Evolutionary conservation across 2,113 vertebrate species (phyloP).

Genomic region (Dasyornis broadbenti): DNA sequence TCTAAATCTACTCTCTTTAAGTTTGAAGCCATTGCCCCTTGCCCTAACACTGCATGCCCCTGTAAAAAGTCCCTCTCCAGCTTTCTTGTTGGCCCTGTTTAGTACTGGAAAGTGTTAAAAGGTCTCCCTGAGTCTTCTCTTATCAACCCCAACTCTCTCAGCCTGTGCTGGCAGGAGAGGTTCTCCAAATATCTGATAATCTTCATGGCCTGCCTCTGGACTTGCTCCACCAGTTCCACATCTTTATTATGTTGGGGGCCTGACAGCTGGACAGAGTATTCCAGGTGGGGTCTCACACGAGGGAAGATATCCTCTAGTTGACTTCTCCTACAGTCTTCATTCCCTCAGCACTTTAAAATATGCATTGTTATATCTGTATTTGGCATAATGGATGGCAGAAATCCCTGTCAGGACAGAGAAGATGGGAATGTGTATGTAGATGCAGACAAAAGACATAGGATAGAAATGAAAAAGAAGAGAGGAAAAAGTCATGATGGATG

Average conservation of each 20-base stretch:
- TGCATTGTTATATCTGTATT: not conserved
- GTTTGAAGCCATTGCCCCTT: not conserved
- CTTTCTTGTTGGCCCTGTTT: not conserved
- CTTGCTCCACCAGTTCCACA: not conserved
- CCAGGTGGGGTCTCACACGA: not conserved
- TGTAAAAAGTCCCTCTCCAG: not conserved
- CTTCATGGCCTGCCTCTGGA: not conserved
- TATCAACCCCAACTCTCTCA: not conserved
- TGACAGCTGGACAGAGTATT: not conserved
- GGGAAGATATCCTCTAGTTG: not conserved
- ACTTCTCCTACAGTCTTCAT: not conserved
- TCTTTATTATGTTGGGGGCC: not conserved
- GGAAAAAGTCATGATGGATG: rapidly evolving
- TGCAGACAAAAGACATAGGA: not conserved
- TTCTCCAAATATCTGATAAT: not conserved
- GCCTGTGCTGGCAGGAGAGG: not conserved
- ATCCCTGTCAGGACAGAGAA: not conserved
- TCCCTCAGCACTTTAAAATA: not conserved
- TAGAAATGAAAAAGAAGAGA: not conserved
- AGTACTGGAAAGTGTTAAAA: not conserved
- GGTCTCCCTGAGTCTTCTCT: not conserved
- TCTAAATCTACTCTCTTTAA: not conserved
- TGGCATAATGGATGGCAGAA: not conserved
- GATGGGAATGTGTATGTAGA: not conserved
- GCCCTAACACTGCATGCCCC: too few relatives aligned